A percentile compares a stretch with the other conserved stretches of the same genome.
These are phyloP conservation scores for Chymomyza caudatula DNA, from an alignment of 2,888 invertebrate genomes.

Conservation along the genomic window DNA sequence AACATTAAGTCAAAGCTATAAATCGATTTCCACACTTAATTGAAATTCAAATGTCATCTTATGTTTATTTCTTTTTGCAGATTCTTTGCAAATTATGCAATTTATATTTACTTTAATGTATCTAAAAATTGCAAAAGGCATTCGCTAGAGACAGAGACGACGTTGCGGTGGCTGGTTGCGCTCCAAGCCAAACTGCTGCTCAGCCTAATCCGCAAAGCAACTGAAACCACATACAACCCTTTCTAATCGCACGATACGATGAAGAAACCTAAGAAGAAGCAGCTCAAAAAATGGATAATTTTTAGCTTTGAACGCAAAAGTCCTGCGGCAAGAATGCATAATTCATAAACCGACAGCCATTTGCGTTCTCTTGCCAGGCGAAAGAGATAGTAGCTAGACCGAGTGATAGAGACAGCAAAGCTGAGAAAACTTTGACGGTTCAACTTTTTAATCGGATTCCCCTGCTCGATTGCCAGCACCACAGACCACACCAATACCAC, in stretches of 20 bases:
- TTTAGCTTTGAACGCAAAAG: slow-evolving; percentile 59
- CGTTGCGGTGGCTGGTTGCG: neutral
- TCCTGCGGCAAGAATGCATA: slow-evolving; percentile 63
- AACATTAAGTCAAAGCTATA: no score
- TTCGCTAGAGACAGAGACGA: neutral
- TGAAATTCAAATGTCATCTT: no score
- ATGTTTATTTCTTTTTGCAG: no score
- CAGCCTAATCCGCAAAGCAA: slow-evolving; percentile 53
- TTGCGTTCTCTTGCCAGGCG: slow-evolving; percentile 23
- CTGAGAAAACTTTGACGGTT: slow-evolving; percentile 58
- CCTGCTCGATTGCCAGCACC: slow-evolving; percentile 54
- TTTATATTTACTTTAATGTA: slow-evolving; percentile 37
- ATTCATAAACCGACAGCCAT: slow-evolving; percentile 60
- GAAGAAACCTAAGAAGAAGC: neutral
- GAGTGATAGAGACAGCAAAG: neutral
- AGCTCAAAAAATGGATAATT: slow-evolving; percentile 52
- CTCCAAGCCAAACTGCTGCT: slow-evolving; percentile 13
- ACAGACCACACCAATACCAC: slow-evolving; percentile 40
- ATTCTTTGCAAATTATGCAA: slow-evolving; percentile 51
- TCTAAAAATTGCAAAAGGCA: slow-evolving; percentile 46
- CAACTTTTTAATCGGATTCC: slow-evolving; percentile 70
- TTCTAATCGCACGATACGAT: slow-evolving; percentile 34
- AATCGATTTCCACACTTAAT: no score
- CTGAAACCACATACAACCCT: slow-evolving; percentile 52
- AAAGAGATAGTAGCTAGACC: slow-evolving; percentile 3